phyloP scores from a whole-genome alignment of 2,888 invertebrate genomes.

The Phalera bucephala region DNA sequence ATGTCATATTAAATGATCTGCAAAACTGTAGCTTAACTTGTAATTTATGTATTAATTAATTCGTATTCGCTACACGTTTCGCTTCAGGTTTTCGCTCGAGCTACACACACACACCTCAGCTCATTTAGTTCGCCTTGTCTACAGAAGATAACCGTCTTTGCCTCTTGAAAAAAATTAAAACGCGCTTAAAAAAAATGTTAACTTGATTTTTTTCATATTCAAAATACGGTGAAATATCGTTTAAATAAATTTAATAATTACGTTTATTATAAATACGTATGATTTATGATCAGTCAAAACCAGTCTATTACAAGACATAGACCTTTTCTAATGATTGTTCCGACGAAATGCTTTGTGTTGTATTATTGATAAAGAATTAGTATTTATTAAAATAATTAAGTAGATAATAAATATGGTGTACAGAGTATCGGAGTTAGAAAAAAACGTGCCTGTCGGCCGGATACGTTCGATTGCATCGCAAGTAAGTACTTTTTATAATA shows the following conservation, averaged over 20 bases:
- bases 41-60: too few relatives aligned
- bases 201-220: too few relatives aligned
- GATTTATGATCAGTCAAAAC: too few relatives aligned
- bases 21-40: background rate
- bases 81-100: too few relatives aligned
- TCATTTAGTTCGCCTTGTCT: slow-evolving; percentile 13
- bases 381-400: background rate
- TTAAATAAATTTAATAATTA: too few relatives aligned
- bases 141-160: slow-evolving; percentile 6
- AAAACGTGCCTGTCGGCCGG: slow-evolving; percentile 35
- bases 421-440: slow-evolving; percentile 44
- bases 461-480: slow-evolving; percentile 55
- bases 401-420: slow-evolving; percentile 53
- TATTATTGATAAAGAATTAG: background rate
- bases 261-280: too few relatives aligned
- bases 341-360: too few relatives aligned
- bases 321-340: too few relatives aligned
- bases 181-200: too few relatives aligned
- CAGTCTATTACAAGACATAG: background rate
- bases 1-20: background rate
- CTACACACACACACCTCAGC: too few relatives aligned
- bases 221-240: too few relatives aligned
- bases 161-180: background rate
- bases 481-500: too few relatives aligned
- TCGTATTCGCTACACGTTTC: slow-evolving; percentile 1